Evolutionary conservation across 1,140 invertebrate genomes (phyloP).

Genomic region (Drosophila baimaii): DNA sequence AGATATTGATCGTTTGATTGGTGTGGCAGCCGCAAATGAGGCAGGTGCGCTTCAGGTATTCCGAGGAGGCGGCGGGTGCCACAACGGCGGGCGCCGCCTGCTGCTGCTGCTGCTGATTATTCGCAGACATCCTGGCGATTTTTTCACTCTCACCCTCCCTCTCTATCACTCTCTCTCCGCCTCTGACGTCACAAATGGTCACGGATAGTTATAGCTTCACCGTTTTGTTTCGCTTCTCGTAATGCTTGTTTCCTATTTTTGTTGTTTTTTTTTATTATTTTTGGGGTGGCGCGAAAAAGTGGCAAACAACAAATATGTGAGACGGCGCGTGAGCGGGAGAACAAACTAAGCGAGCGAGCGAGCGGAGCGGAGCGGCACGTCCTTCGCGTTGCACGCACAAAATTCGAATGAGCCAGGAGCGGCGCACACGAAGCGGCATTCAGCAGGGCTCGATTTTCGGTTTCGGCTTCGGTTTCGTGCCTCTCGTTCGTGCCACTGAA

Average conservation of each 20-base stretch:
- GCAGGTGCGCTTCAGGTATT: slow-evolving; percentile 83
- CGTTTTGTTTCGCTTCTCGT: slow-evolving; percentile 18
- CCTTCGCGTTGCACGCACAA: slow-evolving; percentile 81
- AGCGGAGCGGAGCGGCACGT: slow-evolving; percentile 53
- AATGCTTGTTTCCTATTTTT: background rate
- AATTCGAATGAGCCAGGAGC: slow-evolving; percentile 68
- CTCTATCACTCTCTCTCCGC: background rate
- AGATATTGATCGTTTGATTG: slow-evolving; percentile 83
- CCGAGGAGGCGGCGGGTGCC: slow-evolving; percentile 62
- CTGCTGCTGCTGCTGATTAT: slow-evolving; percentile 68
- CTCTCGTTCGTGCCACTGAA: slow-evolving; percentile 13
- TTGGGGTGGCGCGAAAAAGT: slow-evolving; percentile 55
- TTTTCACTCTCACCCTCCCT: slow-evolving; percentile 13
- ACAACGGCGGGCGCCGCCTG: slow-evolving; percentile 60
- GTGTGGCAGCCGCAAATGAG: slow-evolving; percentile 84
- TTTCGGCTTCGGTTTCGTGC: slow-evolving; percentile 18
- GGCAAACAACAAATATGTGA: slow-evolving; percentile 31
- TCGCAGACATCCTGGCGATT: slow-evolving; percentile 57
- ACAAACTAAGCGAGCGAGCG: slow-evolving; percentile 10
- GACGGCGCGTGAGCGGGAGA: slow-evolving; percentile 25
- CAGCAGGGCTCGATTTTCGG: slow-evolving; percentile 25
- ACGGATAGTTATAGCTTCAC: slow-evolving; percentile 21
- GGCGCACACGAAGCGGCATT: slow-evolving; percentile 21
- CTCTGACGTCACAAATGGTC: slow-evolving; percentile 49
- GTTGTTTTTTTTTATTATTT: slow-evolving; percentile 16